Evolutionary conservation across 2,797 vertebrate genomes (phyloP), one percentile per base, ranked within the genome.

Genomic region (Bovichtus variegatus): DNA sequence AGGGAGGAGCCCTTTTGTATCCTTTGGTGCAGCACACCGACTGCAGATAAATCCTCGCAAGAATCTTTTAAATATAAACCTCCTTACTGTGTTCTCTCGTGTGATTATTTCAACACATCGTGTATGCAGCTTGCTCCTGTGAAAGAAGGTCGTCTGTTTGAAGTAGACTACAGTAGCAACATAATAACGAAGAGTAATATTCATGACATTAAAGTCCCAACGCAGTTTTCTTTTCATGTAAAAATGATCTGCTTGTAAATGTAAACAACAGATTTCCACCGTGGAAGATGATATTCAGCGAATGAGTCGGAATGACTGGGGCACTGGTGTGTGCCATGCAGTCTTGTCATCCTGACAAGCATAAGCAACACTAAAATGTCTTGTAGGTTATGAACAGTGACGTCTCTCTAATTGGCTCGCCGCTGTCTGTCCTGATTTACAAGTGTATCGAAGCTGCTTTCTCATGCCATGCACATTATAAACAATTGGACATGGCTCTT

Each of bases 1-100:
- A 64, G 77, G 70, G 70, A 86, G 66, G 62, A 80, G 54, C 23
- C 80, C 76, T 82, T 76, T 78, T 76, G 81, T 66, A 76, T 84
- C 66, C 54, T 83, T 73, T 60, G 31, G 58, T 67, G 53, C 60
- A 60, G 23, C 51, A 46, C 51, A 58, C 46, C n/a, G 64, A 68
- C 71, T 76, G 76, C 76, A 80, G 88, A 92, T 86, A 88, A 92
- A 91, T 90, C 79, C 84, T 82, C 71, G 41, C 59, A 68, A 71
- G 60, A 85, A 84, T 80, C 87, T 44, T n/a, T n/a, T 53, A 44
- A 78, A 71, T 31, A 55, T 53, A 82, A 79, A 81, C 85, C 59
- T 36, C 43, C 55, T 74, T 43, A 36, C 31, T 38, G 18, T 44
- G 57, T 71, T 61, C 38, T 50, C 6, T 0, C 47, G 21, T 29